Evolutionary conservation across 1,140 invertebrate genomes (phyloP).

Genomic region (Macrotrachela quadricornifera): DNA sequence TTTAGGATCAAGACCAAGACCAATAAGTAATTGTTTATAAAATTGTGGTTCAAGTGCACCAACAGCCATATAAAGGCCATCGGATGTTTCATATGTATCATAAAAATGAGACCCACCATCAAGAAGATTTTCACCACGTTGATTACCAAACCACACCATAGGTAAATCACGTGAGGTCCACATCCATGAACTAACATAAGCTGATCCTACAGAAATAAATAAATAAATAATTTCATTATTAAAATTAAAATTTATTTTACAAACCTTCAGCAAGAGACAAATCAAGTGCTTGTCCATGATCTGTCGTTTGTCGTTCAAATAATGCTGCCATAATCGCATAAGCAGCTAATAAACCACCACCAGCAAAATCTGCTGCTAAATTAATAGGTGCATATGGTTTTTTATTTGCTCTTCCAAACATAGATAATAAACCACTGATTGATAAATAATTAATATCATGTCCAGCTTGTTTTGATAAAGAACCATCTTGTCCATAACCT

Average conservation of each 20-base stretch:
- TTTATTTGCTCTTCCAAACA: conserved; percentile 38
- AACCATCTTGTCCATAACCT: conserved; percentile 69
- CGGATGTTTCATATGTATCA: conserved; percentile 74
- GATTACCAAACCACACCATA: conserved; percentile 11
- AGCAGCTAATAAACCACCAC: conserved; percentile 70
- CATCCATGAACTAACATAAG: conserved; percentile 11
- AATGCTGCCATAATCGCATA: conserved; percentile 71
- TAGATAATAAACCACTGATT: conserved; percentile 44
- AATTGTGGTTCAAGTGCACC: conserved; percentile 80
- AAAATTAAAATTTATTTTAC: no score
- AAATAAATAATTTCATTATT: no score
- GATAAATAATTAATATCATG: conserved; percentile 96
- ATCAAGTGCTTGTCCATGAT: conserved; percentile 24
- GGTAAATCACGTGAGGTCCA: conserved; percentile 15
- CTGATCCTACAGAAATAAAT: neutral
- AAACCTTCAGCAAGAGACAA: conserved; percentile 1
- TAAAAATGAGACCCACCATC: conserved; percentile 74
- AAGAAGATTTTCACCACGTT: conserved; percentile 30
- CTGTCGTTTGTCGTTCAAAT: conserved; percentile 52
- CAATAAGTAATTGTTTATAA: conserved; percentile 50
- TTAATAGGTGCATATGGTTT: conserved; percentile 58
- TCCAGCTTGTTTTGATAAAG: conserved; percentile 50
- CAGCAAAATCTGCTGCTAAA: conserved; percentile 80
- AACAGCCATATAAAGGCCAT: conserved; percentile 73
- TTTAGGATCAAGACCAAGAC: conserved; percentile 38